Evolutionary conservation across 2,888 invertebrate species (phyloP), one percentile per base, ranked within the genome.

Genomic region (Phyto melanocephala): DNA sequence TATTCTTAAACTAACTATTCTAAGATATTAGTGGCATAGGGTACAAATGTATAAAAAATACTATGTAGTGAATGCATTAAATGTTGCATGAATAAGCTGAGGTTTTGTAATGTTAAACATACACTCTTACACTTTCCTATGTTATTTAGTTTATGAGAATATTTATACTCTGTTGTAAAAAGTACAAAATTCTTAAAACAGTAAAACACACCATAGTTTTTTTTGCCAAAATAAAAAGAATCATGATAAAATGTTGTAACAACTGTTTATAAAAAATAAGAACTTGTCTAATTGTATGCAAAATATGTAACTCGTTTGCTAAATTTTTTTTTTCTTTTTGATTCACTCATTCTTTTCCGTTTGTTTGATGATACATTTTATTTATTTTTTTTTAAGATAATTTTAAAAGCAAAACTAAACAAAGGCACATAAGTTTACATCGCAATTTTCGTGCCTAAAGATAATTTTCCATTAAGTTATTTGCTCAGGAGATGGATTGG

Each of bases 221-320:
- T n/a, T 28, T 28, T 5, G 6, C 3, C 28, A 28, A 28, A 28
- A 15, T n/a, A 28, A 28, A 28, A 17, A n/a, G n/a, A 17, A 17
- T 24, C 7, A 13, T 2, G 13, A 11, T 6, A 42, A 52, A 67
- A 17, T 67, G 37, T 67, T 67, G 24, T 40, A 52, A 17, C 22
- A 52, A 28, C 47, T 11, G 7, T 13, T 15, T 13, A 22, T 24
- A 28, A 42, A 71, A 28, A 40, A 72, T 7, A 40, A 63, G 20
- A 40, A 40, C 68, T 50, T 52, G 76, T 76, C 52, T 76, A 76
- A 76, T 76, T 76, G 76, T 76, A 76, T 76, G 76, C 76, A 76
- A 76, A 76, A 68, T 68, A n/a, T n/a, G n/a, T n/a, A 76, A 68
- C 68, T 65, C 76, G 68, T 76, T 68, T 67, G 67, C 42, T 60